Evolutionary conservation across 2,888 invertebrate genomes (phyloP).

Genomic region (Hirtodrosophila alboralis): DNA sequence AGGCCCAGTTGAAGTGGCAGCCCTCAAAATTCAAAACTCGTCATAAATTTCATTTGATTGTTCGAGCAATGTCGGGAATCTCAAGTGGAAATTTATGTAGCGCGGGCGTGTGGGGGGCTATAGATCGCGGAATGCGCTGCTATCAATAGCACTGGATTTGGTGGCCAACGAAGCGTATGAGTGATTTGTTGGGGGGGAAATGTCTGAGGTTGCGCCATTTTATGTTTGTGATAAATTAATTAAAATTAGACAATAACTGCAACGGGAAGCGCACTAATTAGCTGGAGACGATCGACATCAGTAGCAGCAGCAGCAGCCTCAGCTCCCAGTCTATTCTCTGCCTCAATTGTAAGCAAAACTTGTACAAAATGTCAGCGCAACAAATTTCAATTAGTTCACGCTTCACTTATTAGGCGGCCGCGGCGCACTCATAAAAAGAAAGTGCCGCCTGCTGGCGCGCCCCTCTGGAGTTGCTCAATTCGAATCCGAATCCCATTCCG

Average conservation of each 20-base stretch:
- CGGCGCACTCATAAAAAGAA: constrained; percentile 70
- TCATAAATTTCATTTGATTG: constrained; percentile 78
- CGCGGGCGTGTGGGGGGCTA: constrained; percentile 8
- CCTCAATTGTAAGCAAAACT: constrained; percentile 59
- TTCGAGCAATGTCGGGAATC: constrained; percentile 62
- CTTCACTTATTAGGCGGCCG: constrained; percentile 75
- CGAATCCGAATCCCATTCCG: constrained; percentile 21
- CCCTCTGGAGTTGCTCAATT: constrained; percentile 22
- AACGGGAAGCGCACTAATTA: constrained; percentile 72
- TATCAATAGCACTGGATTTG: constrained; percentile 44
- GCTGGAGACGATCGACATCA: constrained; percentile 69
- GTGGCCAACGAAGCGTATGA: constrained; percentile 72
- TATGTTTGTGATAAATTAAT: constrained; percentile 78
- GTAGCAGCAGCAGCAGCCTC: constrained; percentile 11
- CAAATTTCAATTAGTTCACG: constrained; percentile 82
- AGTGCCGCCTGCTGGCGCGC: constrained; percentile 61
- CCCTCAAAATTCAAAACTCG: constrained; percentile 24
- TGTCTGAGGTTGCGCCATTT: constrained; percentile 66
- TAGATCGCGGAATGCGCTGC: constrained; percentile 28
- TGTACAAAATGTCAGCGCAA: constrained; percentile 78
- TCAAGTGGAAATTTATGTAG: constrained; percentile 71
- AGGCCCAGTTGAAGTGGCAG: constrained; percentile 23
- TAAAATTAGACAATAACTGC: constrained; percentile 77
- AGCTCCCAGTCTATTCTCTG: neutral
- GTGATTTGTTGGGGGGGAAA: constrained; percentile 59